Evolutionary conservation across 2,888 invertebrate genomes (phyloP).

Genomic region (Hetaerina titia): DNA sequence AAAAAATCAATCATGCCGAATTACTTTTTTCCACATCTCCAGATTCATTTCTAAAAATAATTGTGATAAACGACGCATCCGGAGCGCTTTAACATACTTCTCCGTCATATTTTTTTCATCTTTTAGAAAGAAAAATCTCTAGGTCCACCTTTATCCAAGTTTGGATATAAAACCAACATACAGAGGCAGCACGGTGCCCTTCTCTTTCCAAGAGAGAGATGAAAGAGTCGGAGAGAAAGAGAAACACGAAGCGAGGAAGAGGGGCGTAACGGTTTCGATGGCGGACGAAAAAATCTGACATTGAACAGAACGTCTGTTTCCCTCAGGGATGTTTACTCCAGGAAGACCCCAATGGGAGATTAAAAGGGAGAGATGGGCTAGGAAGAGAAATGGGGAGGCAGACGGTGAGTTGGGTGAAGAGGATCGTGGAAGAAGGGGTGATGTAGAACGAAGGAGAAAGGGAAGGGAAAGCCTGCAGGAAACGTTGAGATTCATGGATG

Average conservation of each 20-base stretch:
- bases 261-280: slow-evolving; percentile 26
- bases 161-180: background rate
- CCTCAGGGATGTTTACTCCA: slow-evolving; percentile 53
- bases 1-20: no score
- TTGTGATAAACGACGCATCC: no score
- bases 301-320: slow-evolving; percentile 42
- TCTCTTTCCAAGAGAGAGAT: background rate
- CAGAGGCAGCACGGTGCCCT: background rate
- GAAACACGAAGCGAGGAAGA: background rate
- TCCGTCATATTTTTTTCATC: no score
- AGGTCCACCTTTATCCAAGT: background rate
- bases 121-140: no score
- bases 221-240: background rate
- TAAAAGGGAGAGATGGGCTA: slow-evolving; percentile 17
- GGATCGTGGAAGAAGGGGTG: background rate
- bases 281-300: slow-evolving; percentile 43
- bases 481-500: no score
- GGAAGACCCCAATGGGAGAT: slow-evolving; percentile 43
- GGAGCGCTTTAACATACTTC: no score
- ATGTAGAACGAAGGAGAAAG: background rate
- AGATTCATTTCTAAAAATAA: no score
- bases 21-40: no score
- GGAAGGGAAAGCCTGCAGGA: background rate
- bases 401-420: background rate
- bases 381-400: background rate